phyloP scores from a whole-genome alignment of 2,797 vertebrate species.

The Miichthys miiuy region DNA sequence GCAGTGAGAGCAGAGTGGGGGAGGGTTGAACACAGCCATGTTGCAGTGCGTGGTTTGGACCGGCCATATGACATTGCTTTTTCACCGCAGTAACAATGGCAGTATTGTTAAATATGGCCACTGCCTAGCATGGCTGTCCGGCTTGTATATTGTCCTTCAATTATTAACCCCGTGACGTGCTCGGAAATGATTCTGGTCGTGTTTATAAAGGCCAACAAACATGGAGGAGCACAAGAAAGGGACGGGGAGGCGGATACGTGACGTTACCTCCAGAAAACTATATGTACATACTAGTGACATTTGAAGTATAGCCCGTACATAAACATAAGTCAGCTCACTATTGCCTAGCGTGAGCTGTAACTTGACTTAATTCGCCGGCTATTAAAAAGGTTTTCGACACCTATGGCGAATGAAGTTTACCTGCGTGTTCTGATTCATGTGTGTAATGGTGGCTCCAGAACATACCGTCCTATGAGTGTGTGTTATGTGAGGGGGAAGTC shows the following conservation, averaged over 20 bases:
- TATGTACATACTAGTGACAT: neutral
- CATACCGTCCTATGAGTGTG: too few relatives aligned
- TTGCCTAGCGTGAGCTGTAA: too few relatives aligned
- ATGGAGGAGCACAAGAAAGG: neutral
- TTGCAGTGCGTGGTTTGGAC: slow-evolving; percentile 51
- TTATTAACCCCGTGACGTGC: slow-evolving; percentile 45
- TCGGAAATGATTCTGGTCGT: neutral
- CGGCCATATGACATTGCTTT: slow-evolving; percentile 69
- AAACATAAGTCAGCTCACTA: too few relatives aligned
- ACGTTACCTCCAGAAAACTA: neutral
- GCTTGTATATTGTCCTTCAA: slow-evolving; percentile 30
- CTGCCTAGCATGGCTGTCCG: slow-evolving; percentile 21
- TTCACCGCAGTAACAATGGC: slow-evolving; percentile 68
- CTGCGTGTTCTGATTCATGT: too few relatives aligned
- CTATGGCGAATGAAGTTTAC: too few relatives aligned
- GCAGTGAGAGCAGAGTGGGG: slow-evolving; percentile 45
- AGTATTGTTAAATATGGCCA: slow-evolving; percentile 56
- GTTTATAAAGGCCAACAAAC: neutral
- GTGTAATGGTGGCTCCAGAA: too few relatives aligned
- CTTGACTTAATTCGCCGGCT: too few relatives aligned
- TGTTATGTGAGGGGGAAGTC: neutral
- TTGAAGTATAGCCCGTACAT: too few relatives aligned
- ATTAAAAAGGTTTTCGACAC: too few relatives aligned
- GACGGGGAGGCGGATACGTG: neutral
- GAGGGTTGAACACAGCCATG: slow-evolving; percentile 52